Conservation (phyloP, 2,113 vertebrate species). For the Pitta sordida region DNA sequence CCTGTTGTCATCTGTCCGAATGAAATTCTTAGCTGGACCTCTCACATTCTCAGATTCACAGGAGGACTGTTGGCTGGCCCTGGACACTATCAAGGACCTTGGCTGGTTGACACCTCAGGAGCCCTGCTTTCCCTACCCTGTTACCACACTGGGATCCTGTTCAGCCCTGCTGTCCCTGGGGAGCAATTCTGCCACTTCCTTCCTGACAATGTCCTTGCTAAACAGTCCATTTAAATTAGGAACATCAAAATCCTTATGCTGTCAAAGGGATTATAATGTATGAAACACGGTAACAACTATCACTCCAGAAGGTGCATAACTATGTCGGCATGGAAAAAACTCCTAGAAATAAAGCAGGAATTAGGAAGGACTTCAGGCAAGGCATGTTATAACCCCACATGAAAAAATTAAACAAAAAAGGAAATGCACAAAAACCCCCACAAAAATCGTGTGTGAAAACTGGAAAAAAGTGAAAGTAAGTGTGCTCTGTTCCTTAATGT, state of each 20-base stretch:
- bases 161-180: accelerated
- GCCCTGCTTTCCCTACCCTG: background rate
- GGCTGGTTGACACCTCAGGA: background rate
- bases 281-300: background rate
- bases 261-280: background rate
- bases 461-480: background rate
- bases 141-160: background rate
- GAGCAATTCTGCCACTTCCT: background rate
- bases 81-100: background rate
- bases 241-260: background rate
- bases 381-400: background rate
- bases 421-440: no score
- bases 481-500: background rate
- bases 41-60: background rate
- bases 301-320: background rate
- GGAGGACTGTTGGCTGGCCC: background rate
- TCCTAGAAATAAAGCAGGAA: background rate
- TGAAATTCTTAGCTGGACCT: background rate
- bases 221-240: background rate
- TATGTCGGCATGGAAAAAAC: background rate
- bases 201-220: background rate
- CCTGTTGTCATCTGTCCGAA: background rate
- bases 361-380: background rate
- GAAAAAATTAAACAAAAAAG: background rate
- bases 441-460: no score